phyloP scores from a whole-genome alignment of 2,888 invertebrate genomes.

The Brassicogethes aeneus region DNA sequence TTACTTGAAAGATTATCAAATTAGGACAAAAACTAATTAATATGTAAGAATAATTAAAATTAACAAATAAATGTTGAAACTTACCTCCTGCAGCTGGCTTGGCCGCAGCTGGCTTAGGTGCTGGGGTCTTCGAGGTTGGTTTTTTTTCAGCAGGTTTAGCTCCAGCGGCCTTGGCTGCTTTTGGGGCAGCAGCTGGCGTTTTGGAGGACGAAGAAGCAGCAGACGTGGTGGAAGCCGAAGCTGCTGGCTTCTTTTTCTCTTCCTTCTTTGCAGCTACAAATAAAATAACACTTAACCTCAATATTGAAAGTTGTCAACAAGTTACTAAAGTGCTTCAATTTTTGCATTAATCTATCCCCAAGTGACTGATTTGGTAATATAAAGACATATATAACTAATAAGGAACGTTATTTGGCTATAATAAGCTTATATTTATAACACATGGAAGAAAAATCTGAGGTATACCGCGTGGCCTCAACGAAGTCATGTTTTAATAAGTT shows the following conservation, averaged over 20 bases:
- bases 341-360: not conserved
- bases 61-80: constrained; percentile 36
- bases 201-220: constrained; percentile 36
- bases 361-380: not conserved
- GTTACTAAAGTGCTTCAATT: not conserved
- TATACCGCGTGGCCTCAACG: constrained; percentile 3
- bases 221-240: constrained; percentile 35
- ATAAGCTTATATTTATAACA: not conserved
- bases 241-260: constrained; percentile 42
- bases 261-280: constrained; percentile 44
- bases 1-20: too few species aligned
- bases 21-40: not conserved
- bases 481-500: not conserved
- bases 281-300: constrained; percentile 7
- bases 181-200: constrained; percentile 33
- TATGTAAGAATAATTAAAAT: too few species aligned
- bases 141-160: constrained; percentile 36
- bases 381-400: not conserved
- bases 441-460: not conserved
- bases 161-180: constrained; percentile 43
- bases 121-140: constrained; percentile 32
- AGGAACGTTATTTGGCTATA: not conserved
- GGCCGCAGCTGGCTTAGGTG: constrained; percentile 20
- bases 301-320: not conserved
- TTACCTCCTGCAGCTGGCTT: constrained; percentile 25